Evolutionary conservation across 1,140 invertebrate species (phyloP).

Genomic region (Ladona fulva): DNA sequence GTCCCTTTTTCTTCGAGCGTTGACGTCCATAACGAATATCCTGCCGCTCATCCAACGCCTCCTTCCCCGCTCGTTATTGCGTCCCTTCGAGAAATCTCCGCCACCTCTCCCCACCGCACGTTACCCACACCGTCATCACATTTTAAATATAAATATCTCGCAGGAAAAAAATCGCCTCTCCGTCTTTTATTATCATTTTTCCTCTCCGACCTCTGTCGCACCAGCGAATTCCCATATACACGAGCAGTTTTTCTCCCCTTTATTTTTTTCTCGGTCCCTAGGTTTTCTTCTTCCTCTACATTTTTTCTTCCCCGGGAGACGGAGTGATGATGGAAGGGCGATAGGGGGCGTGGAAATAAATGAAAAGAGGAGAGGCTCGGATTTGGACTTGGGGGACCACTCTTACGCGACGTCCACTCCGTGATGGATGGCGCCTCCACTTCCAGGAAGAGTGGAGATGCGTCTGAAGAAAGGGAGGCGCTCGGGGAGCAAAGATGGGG

Average conservation of each 20-base stretch:
- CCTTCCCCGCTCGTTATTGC: background rate
- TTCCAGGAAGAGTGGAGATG: background rate
- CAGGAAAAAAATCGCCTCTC: no score
- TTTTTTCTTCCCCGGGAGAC: background rate
- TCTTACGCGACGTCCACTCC: background rate
- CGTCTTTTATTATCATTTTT: no score
- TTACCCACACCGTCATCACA: no score
- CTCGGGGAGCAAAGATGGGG: background rate
- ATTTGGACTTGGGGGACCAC: slow-evolving; percentile 6
- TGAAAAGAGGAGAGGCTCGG: slow-evolving; percentile 2
- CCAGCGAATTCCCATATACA: no score
- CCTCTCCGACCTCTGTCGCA: no score
- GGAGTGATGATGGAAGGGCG: background rate
- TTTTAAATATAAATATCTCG: no score
- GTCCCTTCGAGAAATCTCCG: background rate
- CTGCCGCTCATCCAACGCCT: background rate
- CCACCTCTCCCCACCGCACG: background rate
- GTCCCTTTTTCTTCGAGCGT: background rate
- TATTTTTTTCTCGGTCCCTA: background rate
- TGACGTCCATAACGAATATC: background rate
- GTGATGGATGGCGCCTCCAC: background rate
- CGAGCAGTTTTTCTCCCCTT: no score
- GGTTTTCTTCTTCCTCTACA: background rate
- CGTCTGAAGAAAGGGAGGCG: background rate
- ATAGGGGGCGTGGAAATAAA: background rate